Base-by-base conservation (phyloP, 2,888 invertebrate species). In the Entomobrya proxima region DNA sequence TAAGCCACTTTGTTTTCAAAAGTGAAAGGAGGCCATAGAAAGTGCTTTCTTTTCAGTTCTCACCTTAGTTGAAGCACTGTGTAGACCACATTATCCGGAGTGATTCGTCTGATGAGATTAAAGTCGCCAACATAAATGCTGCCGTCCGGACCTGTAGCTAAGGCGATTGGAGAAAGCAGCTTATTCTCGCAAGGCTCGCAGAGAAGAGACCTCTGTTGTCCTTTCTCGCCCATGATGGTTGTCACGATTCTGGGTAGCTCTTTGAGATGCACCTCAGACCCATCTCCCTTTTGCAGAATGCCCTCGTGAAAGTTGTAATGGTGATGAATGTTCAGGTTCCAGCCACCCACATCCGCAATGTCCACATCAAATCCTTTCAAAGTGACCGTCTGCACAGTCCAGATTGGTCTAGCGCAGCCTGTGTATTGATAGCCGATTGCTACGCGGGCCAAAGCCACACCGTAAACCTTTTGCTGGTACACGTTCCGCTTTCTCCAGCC, bases 231-330 rank as follows among this genome's bases (percentile, higher is more conserved):
- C 96, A 98, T 96, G 0, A 97, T 95, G 61, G 97, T 97, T 5
- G 91, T 95, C 6, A 98, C 96, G 61, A 96, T 98, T 90, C 96
- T 93, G 61, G 97, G 97, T 91, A 97, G 96, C 91, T 97, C 96
- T 91, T 97, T 98, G 92, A 99, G 94, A 92, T 98, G 98, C 47
- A 87, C 93, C 58, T 98, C 96, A 1, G 97, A 96, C 79, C 99
- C 99, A 91, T 98, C 98, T 50, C 99, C 99, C 92, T 98, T 98
- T 92, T 99, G 98, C 61, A 99, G 93, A 88, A 99, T 98, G 27
- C 97, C 98, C 93, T 99, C 98, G 91, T 98, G 97, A 94, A 98
- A 98, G 92, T 99, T 99, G 92, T 98, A 98, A 92, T 98, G 97
- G 92, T 99, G 99, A 92, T 99, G 98, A 88, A 98, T 97, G 92